These are phyloP conservation scores for Paracanthobrama guichenoti DNA, from an alignment of 2,113 vertebrate genomes.

Conservation along the genomic window DNA sequence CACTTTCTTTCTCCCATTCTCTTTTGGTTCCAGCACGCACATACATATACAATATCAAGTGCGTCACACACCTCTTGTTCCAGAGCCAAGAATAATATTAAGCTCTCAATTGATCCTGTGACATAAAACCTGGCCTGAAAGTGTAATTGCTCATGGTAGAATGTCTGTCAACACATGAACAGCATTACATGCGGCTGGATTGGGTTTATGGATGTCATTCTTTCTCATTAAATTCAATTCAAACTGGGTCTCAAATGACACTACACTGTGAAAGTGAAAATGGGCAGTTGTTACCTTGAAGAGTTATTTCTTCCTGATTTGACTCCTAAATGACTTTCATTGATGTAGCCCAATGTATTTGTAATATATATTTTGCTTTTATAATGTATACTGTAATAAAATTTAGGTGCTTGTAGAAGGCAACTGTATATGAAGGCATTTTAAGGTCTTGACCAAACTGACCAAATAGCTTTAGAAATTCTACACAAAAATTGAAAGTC, in stretches of 20 bases:
- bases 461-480: background rate
- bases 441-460: background rate
- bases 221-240: slow-evolving; percentile 62
- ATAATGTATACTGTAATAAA: background rate
- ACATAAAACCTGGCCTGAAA: slow-evolving; percentile 58
- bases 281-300: background rate
- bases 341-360: background rate
- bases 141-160: slow-evolving; percentile 63
- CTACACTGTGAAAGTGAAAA: slow-evolving; percentile 49
- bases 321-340: slow-evolving; percentile 24
- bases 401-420: background rate
- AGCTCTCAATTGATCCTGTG: slow-evolving; percentile 61
- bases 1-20: background rate
- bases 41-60: background rate
- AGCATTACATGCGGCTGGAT: slow-evolving; percentile 64
- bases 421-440: background rate
- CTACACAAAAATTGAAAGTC: background rate
- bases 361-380: no score
- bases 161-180: slow-evolving; percentile 64
- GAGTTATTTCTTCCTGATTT: slow-evolving; percentile 18
- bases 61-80: background rate
- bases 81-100: slow-evolving; percentile 70
- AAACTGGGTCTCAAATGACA: slow-evolving; percentile 58
- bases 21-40: background rate
- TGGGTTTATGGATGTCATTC: slow-evolving; percentile 61